Evolutionary conservation across 1,140 invertebrate genomes (phyloP).

Genomic region (Rhopalosiphum maidis): DNA sequence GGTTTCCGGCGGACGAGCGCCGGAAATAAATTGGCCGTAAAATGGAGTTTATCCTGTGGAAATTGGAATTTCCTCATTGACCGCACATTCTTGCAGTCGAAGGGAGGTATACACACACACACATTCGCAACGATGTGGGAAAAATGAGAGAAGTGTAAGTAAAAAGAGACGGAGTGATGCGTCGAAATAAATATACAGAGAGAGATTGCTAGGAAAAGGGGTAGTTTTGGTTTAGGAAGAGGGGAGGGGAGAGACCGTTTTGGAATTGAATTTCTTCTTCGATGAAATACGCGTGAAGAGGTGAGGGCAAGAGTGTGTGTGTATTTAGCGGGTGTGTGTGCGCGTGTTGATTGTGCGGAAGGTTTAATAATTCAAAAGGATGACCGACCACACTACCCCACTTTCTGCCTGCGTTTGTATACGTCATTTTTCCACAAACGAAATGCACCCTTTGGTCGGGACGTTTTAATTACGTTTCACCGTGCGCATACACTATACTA

Average conservation of each 20-base stretch:
- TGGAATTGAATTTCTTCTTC: slow-evolving; percentile 13
- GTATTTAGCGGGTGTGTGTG: neutral
- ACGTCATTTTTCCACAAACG: neutral
- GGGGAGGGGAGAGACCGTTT: neutral
- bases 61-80: slow-evolving; percentile 50
- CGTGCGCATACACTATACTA: neutral
- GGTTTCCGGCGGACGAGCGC: slow-evolving; percentile 27
- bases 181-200: neutral
- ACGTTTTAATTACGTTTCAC: slow-evolving; percentile 29
- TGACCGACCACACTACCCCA: neutral
- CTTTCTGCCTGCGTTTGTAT: neutral
- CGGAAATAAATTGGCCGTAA: slow-evolving; percentile 51
- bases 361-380: slow-evolving; percentile 28
- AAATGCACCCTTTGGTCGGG: slow-evolving; percentile 25
- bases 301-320: neutral
- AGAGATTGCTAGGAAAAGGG: neutral
- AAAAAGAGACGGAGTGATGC: neutral
- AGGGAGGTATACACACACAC: neutral
- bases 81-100: neutral
- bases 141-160: slow-evolving; percentile 13
- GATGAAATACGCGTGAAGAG: neutral
- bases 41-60: slow-evolving; percentile 50
- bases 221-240: neutral
- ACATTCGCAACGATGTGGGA: neutral
- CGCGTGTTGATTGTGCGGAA: slow-evolving; percentile 29